Evolutionary conservation across 2,113 vertebrate genomes (phyloP), one percentile per base, ranked within the genome.

Genomic region (Strigops habroptila): DNA sequence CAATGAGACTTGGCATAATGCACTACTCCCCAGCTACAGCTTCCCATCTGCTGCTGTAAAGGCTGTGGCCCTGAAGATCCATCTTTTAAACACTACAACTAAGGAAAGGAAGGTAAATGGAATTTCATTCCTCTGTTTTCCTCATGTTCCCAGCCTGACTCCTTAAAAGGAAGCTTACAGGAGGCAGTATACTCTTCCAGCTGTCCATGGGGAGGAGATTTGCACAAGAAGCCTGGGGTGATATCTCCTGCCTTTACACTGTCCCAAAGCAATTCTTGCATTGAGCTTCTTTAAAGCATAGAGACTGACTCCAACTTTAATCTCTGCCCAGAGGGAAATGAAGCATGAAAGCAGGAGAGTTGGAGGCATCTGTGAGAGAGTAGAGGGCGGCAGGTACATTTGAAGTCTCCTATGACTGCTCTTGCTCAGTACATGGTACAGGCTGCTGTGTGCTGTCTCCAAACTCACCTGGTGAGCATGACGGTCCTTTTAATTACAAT

Each of bases 121-220:
- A 62, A 70, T 18, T 83, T 86, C 1, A 23, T 80, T 91, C 12
- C 18, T 44, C 35, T 73, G 5, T 71, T 82, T 68, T 73, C 21
- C 44, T 9, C 18, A 19, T 3, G 1, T 31, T 2, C 6, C 18
- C 22, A 59, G 11, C 13, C 14, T 4, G 1, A 13, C 3, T 74
- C 10, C 46, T 80, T 44, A 43, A 57, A 76, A 96, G 16, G 31
- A 94, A 90, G 25, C 25, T 59, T 63, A 79, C 67, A 80, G 75
- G 33, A 86, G 43, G 10, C 10, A 60, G 21, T 10, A 43, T 25
- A 35, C 2, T 77, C 39, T 75, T 83, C 57, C 49, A 69, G 16
- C 10, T 23, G 21, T 57, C 57, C 17, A 14, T 53, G 28, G 28
- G 49, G 28, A 89, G 23, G 21, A 15, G 18, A 39, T 73, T 48